These are phyloP conservation scores for Sarcophilus harrisii DNA, from an alignment of 2,797 vertebrate genomes.

Conservation along the genomic window DNA sequence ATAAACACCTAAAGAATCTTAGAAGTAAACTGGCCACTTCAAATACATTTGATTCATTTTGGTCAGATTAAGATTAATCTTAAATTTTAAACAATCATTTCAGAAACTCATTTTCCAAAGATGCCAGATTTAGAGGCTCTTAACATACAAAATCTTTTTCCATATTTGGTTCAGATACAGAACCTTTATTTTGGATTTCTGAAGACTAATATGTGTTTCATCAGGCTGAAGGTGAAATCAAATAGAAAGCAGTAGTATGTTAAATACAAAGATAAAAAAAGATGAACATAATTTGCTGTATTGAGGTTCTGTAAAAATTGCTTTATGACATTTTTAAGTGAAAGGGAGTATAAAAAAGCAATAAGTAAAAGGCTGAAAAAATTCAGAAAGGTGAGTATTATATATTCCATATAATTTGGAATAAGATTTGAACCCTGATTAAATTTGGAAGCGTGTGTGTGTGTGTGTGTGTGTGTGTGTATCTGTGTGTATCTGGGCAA, in stretches of 20 bases:
- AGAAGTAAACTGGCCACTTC: neutral
- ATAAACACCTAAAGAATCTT: neutral
- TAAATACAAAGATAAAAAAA: neutral
- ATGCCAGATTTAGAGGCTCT: neutral
- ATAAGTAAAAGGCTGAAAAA: neutral
- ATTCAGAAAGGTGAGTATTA: neutral
- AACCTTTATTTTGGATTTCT: neutral
- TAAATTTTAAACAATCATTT: neutral
- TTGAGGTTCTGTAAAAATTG: neutral
- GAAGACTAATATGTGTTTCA: neutral
- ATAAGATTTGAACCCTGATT: neutral
- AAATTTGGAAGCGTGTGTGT: neutral
- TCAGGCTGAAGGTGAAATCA: neutral
- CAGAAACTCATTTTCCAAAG: neutral
- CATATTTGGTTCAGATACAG: neutral
- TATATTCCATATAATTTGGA: too few species aligned
- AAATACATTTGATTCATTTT: neutral
- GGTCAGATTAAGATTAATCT: neutral
- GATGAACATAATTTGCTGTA: neutral
- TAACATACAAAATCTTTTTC: neutral
- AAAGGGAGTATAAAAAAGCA: neutral
- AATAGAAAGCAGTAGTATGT: neutral
- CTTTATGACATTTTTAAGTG: neutral
- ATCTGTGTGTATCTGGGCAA: neutral
- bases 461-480: neutral